These are phyloP conservation scores for Patella depressa DNA, from an alignment of 2,888 invertebrate genomes.

Conservation along the genomic window DNA sequence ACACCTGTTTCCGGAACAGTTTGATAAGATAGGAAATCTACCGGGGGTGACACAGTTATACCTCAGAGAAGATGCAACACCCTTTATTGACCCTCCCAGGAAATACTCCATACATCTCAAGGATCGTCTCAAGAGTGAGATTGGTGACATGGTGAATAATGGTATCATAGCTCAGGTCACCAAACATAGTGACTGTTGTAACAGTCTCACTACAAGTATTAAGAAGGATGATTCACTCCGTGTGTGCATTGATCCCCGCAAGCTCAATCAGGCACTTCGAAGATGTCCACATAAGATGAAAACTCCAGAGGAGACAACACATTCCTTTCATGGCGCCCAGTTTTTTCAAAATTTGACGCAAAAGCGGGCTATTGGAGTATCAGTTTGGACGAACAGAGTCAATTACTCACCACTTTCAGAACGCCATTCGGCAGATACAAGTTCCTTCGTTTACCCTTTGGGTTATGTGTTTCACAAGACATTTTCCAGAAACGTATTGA, in stretches of 20 bases:
- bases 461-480: background rate
- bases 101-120: background rate
- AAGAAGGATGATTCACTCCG: background rate
- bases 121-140: background rate
- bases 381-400: background rate
- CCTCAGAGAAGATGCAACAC: background rate
- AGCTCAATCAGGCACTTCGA: background rate
- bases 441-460: background rate
- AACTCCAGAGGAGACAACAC: background rate
- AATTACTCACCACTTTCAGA: no score
- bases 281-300: background rate
- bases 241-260: background rate
- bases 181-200: background rate
- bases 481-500: background rate
- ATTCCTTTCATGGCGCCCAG: no score
- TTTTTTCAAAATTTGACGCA: background rate
- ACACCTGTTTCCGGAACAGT: background rate
- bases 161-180: background rate
- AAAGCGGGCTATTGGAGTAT: background rate
- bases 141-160: background rate
- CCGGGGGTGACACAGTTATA: background rate
- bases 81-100: background rate
- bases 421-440: background rate
- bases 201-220: background rate
- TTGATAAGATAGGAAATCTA: background rate